phyloP scores from a whole-genome alignment of 2,113 vertebrate genomes.

The Rana temporaria region DNA sequence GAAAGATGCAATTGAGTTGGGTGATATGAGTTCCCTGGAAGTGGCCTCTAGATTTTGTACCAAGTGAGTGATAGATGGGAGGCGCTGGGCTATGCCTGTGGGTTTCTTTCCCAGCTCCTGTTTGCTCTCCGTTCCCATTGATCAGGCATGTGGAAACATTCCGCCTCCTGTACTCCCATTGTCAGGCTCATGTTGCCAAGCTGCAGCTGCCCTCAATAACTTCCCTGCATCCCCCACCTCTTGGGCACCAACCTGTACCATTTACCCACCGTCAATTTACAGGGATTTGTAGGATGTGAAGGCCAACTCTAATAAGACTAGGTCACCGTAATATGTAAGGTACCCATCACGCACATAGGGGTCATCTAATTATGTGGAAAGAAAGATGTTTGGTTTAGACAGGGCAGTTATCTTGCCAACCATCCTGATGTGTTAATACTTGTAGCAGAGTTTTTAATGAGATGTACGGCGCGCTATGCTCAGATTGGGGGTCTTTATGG shows the following conservation, averaged over 20 bases:
- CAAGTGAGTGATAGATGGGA: slow-evolving; percentile 80
- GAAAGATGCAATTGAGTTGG: background rate
- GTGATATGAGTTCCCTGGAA: slow-evolving; percentile 62
- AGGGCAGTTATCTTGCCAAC: slow-evolving; percentile 17
- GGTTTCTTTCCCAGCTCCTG: slow-evolving; percentile 82
- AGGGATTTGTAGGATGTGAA: background rate
- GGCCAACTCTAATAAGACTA: background rate
- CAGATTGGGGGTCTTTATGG: slow-evolving; percentile 29
- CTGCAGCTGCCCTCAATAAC: slow-evolving; percentile 76
- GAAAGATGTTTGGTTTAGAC: background rate
- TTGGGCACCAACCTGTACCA: slow-evolving; percentile 68
- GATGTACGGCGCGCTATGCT: slow-evolving; percentile 22
- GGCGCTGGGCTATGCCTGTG: slow-evolving; percentile 79
- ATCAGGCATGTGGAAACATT: slow-evolving; percentile 88
- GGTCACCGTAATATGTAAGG: background rate
- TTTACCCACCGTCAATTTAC: slow-evolving; percentile 57
- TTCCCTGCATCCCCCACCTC: slow-evolving; percentile 71
- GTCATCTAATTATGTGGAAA: background rate
- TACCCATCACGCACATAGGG: background rate
- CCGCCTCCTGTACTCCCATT: slow-evolving; percentile 80
- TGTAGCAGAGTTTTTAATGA: slow-evolving; percentile 10
- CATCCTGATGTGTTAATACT: background rate
- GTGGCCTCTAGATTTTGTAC: slow-evolving; percentile 75
- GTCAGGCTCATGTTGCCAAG: slow-evolving; percentile 79
- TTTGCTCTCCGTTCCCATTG: slow-evolving; percentile 84